Base-by-base conservation (phyloP, 2,888 invertebrate genomes). In the Smittia sp. region DNA sequence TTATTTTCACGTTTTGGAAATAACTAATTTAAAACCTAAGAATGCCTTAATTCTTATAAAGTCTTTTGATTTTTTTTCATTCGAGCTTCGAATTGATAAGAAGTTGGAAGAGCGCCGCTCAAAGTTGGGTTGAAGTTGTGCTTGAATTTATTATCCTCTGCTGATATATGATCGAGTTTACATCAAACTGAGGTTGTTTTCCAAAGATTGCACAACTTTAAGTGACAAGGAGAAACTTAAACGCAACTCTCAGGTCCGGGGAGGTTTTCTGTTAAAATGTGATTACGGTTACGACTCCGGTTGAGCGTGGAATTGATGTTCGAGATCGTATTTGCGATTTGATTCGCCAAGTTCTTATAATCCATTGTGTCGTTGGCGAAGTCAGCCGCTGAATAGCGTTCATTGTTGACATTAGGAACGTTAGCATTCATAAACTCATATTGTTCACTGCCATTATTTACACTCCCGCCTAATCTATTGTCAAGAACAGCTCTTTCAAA, bases 191-290 rank as follows among this genome's bases (percentile, higher is more conserved):
- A n/a, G n/a, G n/a, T n/a, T n/a, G n/a, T n/a, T n/a, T n/a, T n/a
- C n/a, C n/a, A n/a, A n/a, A n/a, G n/a, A n/a, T n/a, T n/a, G n/a
- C n/a, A n/a, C n/a, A n/a, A n/a, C n/a, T n/a, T n/a, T n/a, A n/a
- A n/a, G n/a, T n/a, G n/a, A n/a, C n/a, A n/a, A n/a, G n/a, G n/a
- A n/a, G 22, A 58, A 54, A 69, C 20, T 87, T 88, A 93, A 80
- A 93, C 93, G 84, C 93, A 93, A 84, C 93, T 93, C 82, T 93
- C 93, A 54, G 93, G 93, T 75, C 93, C 93, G 32, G 93, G 93
- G 81, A 93, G 87, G 77, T 91, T 89, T 81, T 93, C 92, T 70
- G 93, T 90, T 78, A 93, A 87, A 74, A 93, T 92, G 79, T 90
- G 90, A 81, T 91, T 90, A 83, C 89, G 86, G 81, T 88, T 83